These are phyloP conservation scores for Agriopis aurantiaria DNA, from an alignment of 2,888 invertebrate genomes.

Conservation along the genomic window DNA sequence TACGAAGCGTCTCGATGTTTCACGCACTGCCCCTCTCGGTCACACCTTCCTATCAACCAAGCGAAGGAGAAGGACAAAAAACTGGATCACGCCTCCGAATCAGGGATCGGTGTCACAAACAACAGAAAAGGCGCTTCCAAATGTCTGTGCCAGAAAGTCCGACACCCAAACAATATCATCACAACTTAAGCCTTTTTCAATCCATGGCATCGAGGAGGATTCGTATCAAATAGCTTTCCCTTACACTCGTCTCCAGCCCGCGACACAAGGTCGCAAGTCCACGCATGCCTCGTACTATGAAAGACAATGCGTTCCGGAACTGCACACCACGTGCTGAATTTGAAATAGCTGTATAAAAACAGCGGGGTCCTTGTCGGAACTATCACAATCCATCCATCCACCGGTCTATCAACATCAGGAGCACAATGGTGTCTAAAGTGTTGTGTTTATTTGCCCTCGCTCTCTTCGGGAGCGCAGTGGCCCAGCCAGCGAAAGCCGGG, in stretches of 20 bases:
- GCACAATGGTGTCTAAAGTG: constrained; percentile 80
- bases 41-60: constrained; percentile 47
- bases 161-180: constrained; percentile 51
- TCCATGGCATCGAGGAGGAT: constrained; percentile 65
- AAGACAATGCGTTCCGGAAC: constrained; percentile 83
- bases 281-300: constrained; percentile 66
- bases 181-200: constrained; percentile 72
- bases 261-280: constrained; percentile 74
- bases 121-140: constrained; percentile 79
- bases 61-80: constrained; percentile 60
- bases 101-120: constrained; percentile 85
- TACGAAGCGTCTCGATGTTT: constrained; percentile 72
- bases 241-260: constrained; percentile 69
- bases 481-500: constrained; percentile 88
- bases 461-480: constrained; percentile 86
- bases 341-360: constrained; percentile 87
- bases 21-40: constrained; percentile 58
- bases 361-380: constrained; percentile 77
- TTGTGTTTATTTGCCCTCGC: constrained; percentile 82
- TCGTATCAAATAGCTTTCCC: constrained; percentile 85
- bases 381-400: constrained; percentile 80
- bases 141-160: constrained; percentile 66
- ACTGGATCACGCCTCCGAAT: constrained; percentile 74
- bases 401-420: constrained; percentile 77
- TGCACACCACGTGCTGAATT: constrained; percentile 79